Conservation (phyloP, 2,888 invertebrate genomes). For the Alloplasta piceator region DNA sequence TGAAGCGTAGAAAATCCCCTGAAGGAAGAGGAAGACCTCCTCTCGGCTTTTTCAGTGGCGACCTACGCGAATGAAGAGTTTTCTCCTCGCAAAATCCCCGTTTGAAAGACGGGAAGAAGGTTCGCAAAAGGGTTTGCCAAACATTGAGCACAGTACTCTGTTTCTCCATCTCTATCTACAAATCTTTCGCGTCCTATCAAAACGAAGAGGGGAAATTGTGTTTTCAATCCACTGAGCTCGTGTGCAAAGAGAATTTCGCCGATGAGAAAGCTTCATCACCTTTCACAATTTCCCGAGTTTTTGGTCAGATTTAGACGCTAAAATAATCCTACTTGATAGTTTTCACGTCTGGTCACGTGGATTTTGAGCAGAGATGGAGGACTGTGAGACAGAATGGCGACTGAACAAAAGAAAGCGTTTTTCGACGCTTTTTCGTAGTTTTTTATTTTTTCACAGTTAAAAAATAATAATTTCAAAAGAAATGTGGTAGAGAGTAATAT, state of each 20-base stretch:
- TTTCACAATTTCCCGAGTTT: background rate
- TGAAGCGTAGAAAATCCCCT: background rate
- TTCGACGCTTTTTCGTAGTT: too few relatives aligned
- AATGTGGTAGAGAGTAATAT: too few relatives aligned
- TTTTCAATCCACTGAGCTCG: background rate
- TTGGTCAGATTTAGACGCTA: conserved; percentile 79
- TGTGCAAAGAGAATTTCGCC: too few relatives aligned
- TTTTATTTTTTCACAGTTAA: too few relatives aligned
- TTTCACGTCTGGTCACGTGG: conserved; percentile 15
- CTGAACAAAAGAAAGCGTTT: too few relatives aligned
- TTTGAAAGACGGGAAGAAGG: conserved; percentile 35
- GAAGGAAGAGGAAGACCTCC: background rate
- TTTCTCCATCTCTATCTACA: too few relatives aligned
- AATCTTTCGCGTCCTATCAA: background rate
- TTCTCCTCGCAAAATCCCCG: conserved; percentile 42
- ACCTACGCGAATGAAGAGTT: conserved; percentile 38
- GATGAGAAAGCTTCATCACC: too few relatives aligned
- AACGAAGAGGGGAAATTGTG: conserved; percentile 49
- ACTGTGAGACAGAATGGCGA: conserved; percentile 6
- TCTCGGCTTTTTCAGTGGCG: background rate
- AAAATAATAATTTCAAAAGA: too few relatives aligned
- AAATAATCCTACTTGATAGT: conserved; percentile 73
- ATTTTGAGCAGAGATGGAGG: conserved; percentile 15
- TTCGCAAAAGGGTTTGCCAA: conserved; percentile 12
- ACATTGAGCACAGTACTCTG: background rate